phyloP scores from a whole-genome alignment of 2,113 vertebrate species.

The Leucoraja erinaceus region DNA sequence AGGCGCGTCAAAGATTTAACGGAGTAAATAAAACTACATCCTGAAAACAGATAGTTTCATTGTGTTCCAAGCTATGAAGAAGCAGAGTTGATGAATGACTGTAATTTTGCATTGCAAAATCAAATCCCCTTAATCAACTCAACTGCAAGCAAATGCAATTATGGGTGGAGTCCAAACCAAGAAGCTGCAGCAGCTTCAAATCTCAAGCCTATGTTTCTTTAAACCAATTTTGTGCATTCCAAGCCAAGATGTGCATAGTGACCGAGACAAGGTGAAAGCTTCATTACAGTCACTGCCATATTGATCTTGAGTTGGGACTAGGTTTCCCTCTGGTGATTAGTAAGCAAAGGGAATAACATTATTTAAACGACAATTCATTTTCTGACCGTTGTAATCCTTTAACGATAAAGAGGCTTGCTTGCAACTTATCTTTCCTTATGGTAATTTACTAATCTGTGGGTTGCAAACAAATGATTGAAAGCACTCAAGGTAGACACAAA shows the following conservation, averaged over 20 bases:
- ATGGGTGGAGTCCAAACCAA: not conserved
- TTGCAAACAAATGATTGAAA: not conserved
- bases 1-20: not conserved
- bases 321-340: not conserved
- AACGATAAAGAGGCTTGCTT: not conserved
- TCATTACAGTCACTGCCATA: not conserved
- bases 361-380: not conserved
- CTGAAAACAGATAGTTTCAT: not conserved
- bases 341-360: not conserved
- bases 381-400: not conserved
- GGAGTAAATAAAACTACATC: not conserved
- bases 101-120: conserved; percentile 1
- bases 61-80: not conserved
- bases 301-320: not conserved
- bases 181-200: not conserved
- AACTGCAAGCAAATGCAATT: not conserved
- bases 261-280: not conserved
- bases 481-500: not conserved
- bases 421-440: not conserved
- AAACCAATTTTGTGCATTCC: too few relatives aligned
- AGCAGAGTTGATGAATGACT: conserved; percentile 4
- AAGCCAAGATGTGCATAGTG: not conserved
- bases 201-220: not conserved
- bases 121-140: conserved; percentile 11
- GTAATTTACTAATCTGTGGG: not conserved